Conservation (phyloP, 2,797 vertebrate genomes). For the Spondyliosoma cantharus region DNA sequence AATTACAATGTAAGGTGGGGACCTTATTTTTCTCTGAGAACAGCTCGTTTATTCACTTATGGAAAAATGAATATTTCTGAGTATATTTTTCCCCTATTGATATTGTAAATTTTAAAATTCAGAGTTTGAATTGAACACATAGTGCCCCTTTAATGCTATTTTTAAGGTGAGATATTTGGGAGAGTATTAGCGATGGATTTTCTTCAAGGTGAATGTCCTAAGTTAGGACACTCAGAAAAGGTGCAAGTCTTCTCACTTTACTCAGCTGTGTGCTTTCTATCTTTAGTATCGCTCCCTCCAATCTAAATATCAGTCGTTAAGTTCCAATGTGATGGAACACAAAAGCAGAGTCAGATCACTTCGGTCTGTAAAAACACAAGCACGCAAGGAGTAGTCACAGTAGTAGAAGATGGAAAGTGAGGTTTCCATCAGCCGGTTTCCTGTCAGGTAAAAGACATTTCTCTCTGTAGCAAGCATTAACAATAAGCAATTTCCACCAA, state of each 20-base stretch:
- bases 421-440: slow-evolving; percentile 7
- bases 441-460: neutral
- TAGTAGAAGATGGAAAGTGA: neutral
- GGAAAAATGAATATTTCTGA: too few relatives aligned
- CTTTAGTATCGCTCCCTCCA: slow-evolving; percentile 44
- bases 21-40: too few relatives aligned
- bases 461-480: neutral
- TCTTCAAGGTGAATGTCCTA: slow-evolving; percentile 71
- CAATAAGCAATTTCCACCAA: neutral
- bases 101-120: too few relatives aligned
- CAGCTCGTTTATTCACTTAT: too few relatives aligned
- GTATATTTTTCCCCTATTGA: too few relatives aligned
- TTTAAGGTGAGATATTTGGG: slow-evolving; percentile 53
- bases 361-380: neutral
- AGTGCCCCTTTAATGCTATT: slow-evolving; percentile 51
- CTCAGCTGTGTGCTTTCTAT: slow-evolving; percentile 70
- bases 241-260: slow-evolving; percentile 69
- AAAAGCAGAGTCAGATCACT: slow-evolving; percentile 22
- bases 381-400: neutral
- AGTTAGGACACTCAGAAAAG: slow-evolving; percentile 60
- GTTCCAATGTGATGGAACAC: slow-evolving; percentile 33
- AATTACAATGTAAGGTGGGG: neutral
- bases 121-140: too few relatives aligned
- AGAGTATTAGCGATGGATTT: slow-evolving; percentile 69
- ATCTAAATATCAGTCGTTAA: slow-evolving; percentile 51